Percentiles rank a stretch among this genome's conserved stretches.
These are phyloP conservation scores for Nomia melanderi DNA, from an alignment of 1,140 invertebrate genomes.

Conservation along the genomic window DNA sequence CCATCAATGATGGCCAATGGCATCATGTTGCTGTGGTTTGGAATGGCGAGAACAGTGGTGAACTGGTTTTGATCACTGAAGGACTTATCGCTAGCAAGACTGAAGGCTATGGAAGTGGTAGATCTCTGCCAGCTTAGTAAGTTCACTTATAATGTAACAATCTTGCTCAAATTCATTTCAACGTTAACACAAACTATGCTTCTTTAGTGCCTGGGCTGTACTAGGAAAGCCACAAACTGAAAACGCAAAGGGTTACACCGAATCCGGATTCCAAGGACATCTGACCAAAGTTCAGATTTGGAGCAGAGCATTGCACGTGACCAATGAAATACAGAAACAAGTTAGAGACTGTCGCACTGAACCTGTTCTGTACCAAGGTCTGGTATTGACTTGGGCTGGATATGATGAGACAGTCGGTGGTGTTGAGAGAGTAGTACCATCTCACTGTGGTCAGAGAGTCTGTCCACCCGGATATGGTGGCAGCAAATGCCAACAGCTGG, in stretches of 20 bases:
- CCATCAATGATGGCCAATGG: slow-evolving; percentile 97
- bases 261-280: slow-evolving; percentile 96
- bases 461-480: slow-evolving; percentile 93
- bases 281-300: slow-evolving; percentile 97
- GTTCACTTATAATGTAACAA: slow-evolving; percentile 65
- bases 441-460: slow-evolving; percentile 92
- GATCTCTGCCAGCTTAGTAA: slow-evolving; percentile 90
- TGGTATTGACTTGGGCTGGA: slow-evolving; percentile 95
- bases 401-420: slow-evolving; percentile 94
- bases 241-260: slow-evolving; percentile 88
- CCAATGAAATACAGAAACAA: slow-evolving; percentile 96
- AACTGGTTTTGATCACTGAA: slow-evolving; percentile 94
- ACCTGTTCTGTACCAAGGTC: slow-evolving; percentile 92
- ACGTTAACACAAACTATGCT: not conserved
- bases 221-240: slow-evolving; percentile 93
- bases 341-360: slow-evolving; percentile 94
- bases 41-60: slow-evolving; percentile 92
- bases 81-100: slow-evolving; percentile 95
- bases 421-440: slow-evolving; percentile 95
- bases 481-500: slow-evolving; percentile 90
- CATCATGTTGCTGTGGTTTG: slow-evolving; percentile 97
- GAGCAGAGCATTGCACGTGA: slow-evolving; percentile 94
- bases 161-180: not conserved
- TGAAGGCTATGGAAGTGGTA: slow-evolving; percentile 91
- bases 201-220: slow-evolving; percentile 92